Base-by-base conservation (phyloP, 2,888 invertebrate species). In the Hoplodrina ambigua region DNA sequence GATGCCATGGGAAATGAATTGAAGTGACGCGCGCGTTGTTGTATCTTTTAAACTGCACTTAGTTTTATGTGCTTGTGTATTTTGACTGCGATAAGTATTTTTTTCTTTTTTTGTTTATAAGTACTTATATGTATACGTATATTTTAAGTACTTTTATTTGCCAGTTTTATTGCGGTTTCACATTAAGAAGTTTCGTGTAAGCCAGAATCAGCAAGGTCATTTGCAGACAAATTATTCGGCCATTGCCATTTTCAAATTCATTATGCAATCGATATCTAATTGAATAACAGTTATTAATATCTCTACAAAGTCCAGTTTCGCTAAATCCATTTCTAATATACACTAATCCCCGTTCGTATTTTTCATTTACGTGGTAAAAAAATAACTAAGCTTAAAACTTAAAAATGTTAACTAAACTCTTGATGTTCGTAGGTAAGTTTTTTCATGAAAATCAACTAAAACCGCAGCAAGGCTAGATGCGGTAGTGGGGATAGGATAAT, bases 1-100 rank as follows among this genome's bases (percentile, higher is more conserved):
- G 80, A 81, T 80, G 80, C 87, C 93, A 91, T 94, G 94, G 94
- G 94, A 94, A 94, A 87, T 85, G 86, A 89, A 86, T 86, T 81
- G 82, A 82, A 87, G 85, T 87, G 85, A 86, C 83, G 86, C 87
- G 72, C 41, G 2, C 81, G 70, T 68, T 78, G 71, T 79, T 75
- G 57, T 70, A 76, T 76, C 78, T 73, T 69, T 61, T 61, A 68
- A 65, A 77, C 64, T 71, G 71, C 70, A 69, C 60, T 55, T 41
- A 63, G 30, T 69, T 73, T 69, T 63, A 76, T 67, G 49, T 49
- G 37, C 33, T 67, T 41, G 56, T 70, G 54, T 60, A 49, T 68
- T 73, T 78, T 69, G 69, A 69, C 69, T 58, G 63, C 49, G 67
- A 52, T 72, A 68, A 52, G 58, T 75, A 50, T 30, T 58, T 62